Conservation (phyloP, 2,797 vertebrate species). For the Phalanger gymnotis region DNA sequence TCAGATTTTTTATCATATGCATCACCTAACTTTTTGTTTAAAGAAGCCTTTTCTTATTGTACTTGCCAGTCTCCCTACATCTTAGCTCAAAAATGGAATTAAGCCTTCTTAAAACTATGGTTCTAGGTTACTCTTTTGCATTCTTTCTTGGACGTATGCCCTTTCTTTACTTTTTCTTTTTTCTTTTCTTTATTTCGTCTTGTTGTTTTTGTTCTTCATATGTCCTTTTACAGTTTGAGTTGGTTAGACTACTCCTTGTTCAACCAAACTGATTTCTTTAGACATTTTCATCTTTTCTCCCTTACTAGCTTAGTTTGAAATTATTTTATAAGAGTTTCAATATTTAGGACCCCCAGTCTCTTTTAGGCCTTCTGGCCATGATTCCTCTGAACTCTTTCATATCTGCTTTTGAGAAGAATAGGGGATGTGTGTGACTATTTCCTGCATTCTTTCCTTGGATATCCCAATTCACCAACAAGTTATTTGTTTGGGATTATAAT, state of each 20-base stretch:
- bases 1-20: not conserved
- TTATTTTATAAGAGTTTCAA: conserved; percentile 20
- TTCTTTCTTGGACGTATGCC: not conserved
- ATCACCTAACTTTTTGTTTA: not conserved
- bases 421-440: not conserved
- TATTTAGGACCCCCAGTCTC: not conserved
- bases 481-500: conserved; percentile 13
- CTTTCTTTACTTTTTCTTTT: not conserved
- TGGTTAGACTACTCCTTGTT: too few species aligned
- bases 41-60: not conserved
- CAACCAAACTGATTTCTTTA: too few species aligned
- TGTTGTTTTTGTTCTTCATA: conserved; percentile 1
- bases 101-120: too few species aligned
- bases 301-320: conserved; percentile 9
- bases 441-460: not conserved
- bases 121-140: not conserved
- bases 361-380: not conserved
- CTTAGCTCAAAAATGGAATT: too few species aligned
- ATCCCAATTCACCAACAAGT: not conserved
- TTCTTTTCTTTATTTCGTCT: not conserved
- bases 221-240: not conserved
- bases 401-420: not conserved
- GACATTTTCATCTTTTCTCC: too few species aligned
- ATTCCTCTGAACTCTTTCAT: not conserved
- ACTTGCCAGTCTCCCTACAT: too few species aligned